Evolutionary conservation across 2,888 invertebrate species (phyloP), one percentile per base, ranked within the genome.

Genomic region (Sinelater perroti): DNA sequence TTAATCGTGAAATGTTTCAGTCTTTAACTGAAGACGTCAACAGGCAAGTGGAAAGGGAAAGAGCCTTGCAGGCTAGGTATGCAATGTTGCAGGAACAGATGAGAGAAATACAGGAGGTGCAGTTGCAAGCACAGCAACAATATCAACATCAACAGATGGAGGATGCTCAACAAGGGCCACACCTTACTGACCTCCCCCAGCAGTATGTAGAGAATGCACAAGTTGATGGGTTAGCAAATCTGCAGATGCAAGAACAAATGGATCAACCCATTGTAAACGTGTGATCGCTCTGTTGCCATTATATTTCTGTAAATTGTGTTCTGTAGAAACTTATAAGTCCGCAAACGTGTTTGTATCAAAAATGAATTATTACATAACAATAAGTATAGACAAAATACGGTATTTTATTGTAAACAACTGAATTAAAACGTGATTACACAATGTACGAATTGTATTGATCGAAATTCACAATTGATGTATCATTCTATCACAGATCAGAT

Each of bases 41-140:
- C 59, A 83, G 95, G 50, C 97, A 97, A 80, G 92, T 89, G 69
- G 94, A 95, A 63, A 83, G 97, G 52, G 98, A 99, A 76, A 91
- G 89, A 68, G 86, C 85, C 55, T 80, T 98, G 42, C 98, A 99
- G 80, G 84, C 85, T 60, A 86, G 87, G 67, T 98, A 90, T 75
- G 86, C 89, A 1, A 87, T 89, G 61, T 81, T 96, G 0, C 87
- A 89, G 64, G 82, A 86, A 2, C 84, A 89, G 67, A 74, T 85
- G 40, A 77, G 79, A 56, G 73, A 78, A 60, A 60, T 78, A 33
- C 75, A 78, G 62, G 71, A 72, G 20, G 62, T 69, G 18, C 64
- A 71, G 44, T 50, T 62, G 10, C 60, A 68, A 35, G 10, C 62
- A 14, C 66, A 69, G 20, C 49, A 28, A 50, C n/a, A n/a, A 14